Base-by-base conservation (phyloP, 2,888 invertebrate species). In the Myopa tessellatipennis region DNA sequence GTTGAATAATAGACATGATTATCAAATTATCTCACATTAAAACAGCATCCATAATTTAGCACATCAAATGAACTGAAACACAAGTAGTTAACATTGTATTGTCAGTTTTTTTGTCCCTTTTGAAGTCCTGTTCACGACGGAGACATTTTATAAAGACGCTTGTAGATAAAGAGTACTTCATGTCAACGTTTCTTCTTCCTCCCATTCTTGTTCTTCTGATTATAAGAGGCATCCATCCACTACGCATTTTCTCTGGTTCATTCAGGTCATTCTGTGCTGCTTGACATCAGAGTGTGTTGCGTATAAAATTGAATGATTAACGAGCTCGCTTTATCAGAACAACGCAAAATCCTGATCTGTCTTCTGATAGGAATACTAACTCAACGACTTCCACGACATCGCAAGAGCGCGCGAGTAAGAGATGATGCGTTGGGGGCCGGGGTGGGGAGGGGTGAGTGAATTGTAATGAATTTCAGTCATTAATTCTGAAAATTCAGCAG, bases 261-360 rank as follows among this genome's bases (percentile, higher is more conserved):
- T 67, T n/a, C 10, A 5, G 52, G 70, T 70, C 70, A 70, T 70
- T 70, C 52, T n/a, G 69, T 16, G 69, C 38, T 45, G 38, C 45
- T 69, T 69, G 69, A 45, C 69, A 45, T n/a, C 18, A 40, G 45
- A 52, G 16, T 50, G 12, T 52, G 52, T 45, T 52, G 70, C 50
- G 70, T 34, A 34, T n/a, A 18, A 18, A n/a, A 52, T 4, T 8
- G 45, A 52, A 45, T 70, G 70, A 70, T 70, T 70, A 70, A 70
- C 70, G 70, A 70, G 52, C 52, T 70, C 6, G 40, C 68, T 40
- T 68, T 68, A 67, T 68, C 26, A 18, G 10, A 26, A 5, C 61
- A 26, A 18, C 26, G 61, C 34, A 10, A 61, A 61, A 61, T 61
- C 10, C 38, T 65, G 65, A 34, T 16, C 65, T 6, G 14, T 34